Evolutionary conservation across 30 jellyfish, hydroid and myxozoan genomes (phyloP), one percentile per base, ranked within the genome.

Genomic region (Hydractinia symbiolongicarpus): DNA sequence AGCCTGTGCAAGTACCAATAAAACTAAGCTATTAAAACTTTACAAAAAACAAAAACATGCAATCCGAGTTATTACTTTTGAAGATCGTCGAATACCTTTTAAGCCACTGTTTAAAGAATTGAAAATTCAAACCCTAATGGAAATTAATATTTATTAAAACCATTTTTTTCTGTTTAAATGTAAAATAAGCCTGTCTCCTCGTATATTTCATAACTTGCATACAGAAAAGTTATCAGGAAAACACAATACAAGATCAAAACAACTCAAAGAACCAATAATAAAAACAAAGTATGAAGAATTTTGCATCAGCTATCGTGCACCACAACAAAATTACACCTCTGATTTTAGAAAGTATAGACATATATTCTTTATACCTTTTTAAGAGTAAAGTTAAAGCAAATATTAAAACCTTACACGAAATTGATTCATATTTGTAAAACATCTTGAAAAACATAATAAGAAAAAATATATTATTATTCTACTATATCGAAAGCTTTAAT

Each of bases 21-120:
- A 58, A 58, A 58, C 69, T 58, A 58, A 58, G 69, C 69, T 11
- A 58, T 58, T 58, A 58, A 58, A 58, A 58, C 69, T 58, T 58
- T 58, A 58, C 69, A 58, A 3, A 16, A 58, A 58, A 58, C 69
- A 58, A 58, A 58, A 58, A 16, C 69, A 58, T 58, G 69, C 69
- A 58, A 58, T 58, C 19, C 69, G 69, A 58, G 69, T 58, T 58
- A 58, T 58, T 11, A 58, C 69, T 58, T 58, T 58, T 58, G 19
- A 58, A 58, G 44, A 30, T 30, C 44, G 44, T 30, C 44, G 1
- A 58, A 58, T 3, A 58, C 69, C 69, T 16, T 58, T 3, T 11
- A 58, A 58, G 69, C 69, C 69, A 58, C 69, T 58, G 19, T 58
- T 58, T 58, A 3, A 13, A 58, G 69, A 58, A 58, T 11, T 58